A percentile compares a stretch with the other conserved stretches of the same genome.
phyloP scores from a whole-genome alignment of 2,888 invertebrate genomes.

The Antheraea yamamai region DNA sequence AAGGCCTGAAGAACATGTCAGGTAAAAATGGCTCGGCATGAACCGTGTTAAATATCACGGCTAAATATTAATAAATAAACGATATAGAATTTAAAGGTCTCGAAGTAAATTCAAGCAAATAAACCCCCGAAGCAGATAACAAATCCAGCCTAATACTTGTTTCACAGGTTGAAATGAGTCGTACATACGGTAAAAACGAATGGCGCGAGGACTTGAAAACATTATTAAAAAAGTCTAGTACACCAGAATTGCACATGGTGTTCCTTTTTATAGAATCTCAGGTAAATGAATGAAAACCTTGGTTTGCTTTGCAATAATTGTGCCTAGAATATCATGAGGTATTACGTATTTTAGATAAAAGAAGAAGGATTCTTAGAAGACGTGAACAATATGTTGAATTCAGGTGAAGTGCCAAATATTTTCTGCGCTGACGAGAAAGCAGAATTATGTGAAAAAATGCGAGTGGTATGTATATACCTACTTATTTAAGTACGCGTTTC shows the following conservation, averaged over 20 bases:
- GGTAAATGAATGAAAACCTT: slow-evolving; percentile 60
- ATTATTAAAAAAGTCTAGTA: slow-evolving; percentile 90
- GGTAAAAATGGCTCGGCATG: no score
- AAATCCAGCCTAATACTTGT: not conserved
- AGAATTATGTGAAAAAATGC: slow-evolving; percentile 96
- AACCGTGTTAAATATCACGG: not conserved
- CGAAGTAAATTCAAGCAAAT: not conserved
- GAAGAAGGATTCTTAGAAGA: slow-evolving; percentile 97
- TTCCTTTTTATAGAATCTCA: slow-evolving; percentile 96
- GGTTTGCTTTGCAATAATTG: not conserved
- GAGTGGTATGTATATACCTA: slow-evolving; percentile 68
- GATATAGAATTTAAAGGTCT: not conserved
- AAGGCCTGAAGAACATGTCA: no score
- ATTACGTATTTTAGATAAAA: slow-evolving; percentile 83
- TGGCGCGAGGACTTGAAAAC: slow-evolving; percentile 96
- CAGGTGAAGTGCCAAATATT: slow-evolving; percentile 96
- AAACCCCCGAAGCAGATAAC: not conserved
- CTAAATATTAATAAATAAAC: not conserved
- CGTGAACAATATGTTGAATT: slow-evolving; percentile 94
- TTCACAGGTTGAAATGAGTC: slow-evolving; percentile 92
- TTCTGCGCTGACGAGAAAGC: slow-evolving; percentile 92
- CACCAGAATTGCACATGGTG: slow-evolving; percentile 92
- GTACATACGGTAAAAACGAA: slow-evolving; percentile 90
- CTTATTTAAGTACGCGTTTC: not conserved
- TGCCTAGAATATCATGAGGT: not conserved